These are phyloP conservation scores for Stictonetta naevosa DNA, from an alignment of 2,113 vertebrate genomes.

Conservation along the genomic window DNA sequence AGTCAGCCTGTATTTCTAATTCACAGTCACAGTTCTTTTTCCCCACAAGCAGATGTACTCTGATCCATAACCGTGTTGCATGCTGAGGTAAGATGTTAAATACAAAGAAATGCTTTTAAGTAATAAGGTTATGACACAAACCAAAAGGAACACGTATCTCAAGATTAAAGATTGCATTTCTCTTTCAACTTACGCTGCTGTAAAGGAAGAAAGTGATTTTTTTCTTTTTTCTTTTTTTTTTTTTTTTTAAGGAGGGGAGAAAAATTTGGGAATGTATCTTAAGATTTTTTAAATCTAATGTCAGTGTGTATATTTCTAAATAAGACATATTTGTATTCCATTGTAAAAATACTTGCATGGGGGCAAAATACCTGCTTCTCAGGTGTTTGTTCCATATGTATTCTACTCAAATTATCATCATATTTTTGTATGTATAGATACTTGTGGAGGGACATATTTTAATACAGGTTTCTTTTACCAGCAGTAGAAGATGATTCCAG, in stretches of 20 bases:
- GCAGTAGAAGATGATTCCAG: background rate
- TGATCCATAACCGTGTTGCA: conserved; percentile 9
- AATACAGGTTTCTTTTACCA: background rate
- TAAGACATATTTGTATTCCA: background rate
- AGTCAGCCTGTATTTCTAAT: background rate
- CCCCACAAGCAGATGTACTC: background rate
- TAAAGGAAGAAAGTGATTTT: background rate
- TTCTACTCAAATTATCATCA: background rate
- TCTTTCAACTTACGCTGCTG: background rate
- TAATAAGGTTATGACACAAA: conserved; percentile 32
- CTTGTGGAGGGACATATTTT: background rate
- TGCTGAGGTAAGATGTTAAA: conserved; percentile 49
- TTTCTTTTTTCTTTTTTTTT: too few species aligned
- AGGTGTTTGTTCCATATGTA: background rate
- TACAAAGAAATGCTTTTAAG: conserved; percentile 38
- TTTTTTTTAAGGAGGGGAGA: background rate
- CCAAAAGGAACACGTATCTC: background rate
- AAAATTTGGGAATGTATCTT: background rate
- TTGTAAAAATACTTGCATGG: background rate
- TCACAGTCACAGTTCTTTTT: background rate
- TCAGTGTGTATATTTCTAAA: background rate
- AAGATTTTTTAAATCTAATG: background rate
- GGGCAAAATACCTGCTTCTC: background rate
- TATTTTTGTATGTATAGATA: background rate
- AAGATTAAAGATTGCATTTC: conserved; percentile 24